phyloP scores from a whole-genome alignment of 2,113 vertebrate species.

The Tenrec ecaudatus region DNA sequence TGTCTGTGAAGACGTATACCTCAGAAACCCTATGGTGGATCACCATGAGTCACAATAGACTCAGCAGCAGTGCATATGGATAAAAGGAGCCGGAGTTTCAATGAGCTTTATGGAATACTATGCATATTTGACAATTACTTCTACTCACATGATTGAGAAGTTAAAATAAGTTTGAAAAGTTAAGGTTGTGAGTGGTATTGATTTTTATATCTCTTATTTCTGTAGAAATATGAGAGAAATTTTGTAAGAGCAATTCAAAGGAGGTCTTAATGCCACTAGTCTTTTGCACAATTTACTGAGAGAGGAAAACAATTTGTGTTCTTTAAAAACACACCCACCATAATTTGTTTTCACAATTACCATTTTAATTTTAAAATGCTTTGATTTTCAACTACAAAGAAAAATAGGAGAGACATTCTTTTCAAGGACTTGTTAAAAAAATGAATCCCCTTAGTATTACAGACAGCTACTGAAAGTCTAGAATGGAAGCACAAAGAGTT shows the following conservation, averaged over 20 bases:
- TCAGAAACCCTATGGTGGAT: no score
- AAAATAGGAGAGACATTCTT: slow-evolving; percentile 38
- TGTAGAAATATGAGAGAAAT: not conserved
- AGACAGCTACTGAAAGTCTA: slow-evolving; percentile 56
- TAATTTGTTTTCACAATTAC: slow-evolving; percentile 37
- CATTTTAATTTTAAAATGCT: slow-evolving; percentile 50
- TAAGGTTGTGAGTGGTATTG: not conserved
- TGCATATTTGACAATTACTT: not conserved
- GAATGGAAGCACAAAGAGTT: slow-evolving; percentile 55
- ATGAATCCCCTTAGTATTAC: slow-evolving; percentile 60
- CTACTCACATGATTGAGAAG: not conserved
- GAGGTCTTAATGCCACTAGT: not conserved
- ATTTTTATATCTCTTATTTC: not conserved
- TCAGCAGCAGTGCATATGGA: not conserved
- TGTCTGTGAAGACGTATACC: no score
- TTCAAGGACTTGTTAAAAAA: slow-evolving; percentile 61
- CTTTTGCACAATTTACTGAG: not conserved
- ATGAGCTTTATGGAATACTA: not conserved
- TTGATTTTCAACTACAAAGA: slow-evolving; percentile 46
- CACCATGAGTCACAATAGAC: no score
- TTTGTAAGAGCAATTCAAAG: not conserved
- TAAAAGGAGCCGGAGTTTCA: not conserved
- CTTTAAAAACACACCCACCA: not conserved
- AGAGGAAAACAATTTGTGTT: not conserved
- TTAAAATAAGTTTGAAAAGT: not conserved